Base-by-base conservation (phyloP, 2,888 invertebrate species). In the Leptinotarsa rubiginosa region DNA sequence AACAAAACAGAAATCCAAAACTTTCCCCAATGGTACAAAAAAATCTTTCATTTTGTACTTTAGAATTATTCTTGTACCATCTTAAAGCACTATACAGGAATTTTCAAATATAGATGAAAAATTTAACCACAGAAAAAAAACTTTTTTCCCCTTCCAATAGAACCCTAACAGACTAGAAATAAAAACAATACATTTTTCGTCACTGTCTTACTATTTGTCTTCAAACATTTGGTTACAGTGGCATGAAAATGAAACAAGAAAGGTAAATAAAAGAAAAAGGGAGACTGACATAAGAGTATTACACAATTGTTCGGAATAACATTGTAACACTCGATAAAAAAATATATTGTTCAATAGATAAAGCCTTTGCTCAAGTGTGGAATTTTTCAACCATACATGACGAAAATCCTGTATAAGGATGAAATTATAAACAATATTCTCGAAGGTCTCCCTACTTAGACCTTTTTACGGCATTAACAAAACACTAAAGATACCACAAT, bases 31-130 rank as follows among this genome's bases (percentile, higher is more conserved):
- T 22, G 22, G 56, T 56, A 56, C 56, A 22, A 22, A 22, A 56
- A 54, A n/a, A 5, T 54, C 5, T 54, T 56, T 22, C 65, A 65
- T 50, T 74, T 78, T 76, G 76, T 76, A 76, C 74, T 78, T 75
- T 74, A 76, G 75, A 75, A 75, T 78, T 73, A 75, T 76, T 76
- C 52, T 74, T 76, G 75, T 75, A 74, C 75, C 56, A 47, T 31
- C 65, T 72, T 75, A 54, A 75, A 77, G 77, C 75, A 77, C 75
- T 77, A 75, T 71, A 70, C 65, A 69, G 59, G 65, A 52, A 68
- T 69, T 69, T 67, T 47, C 18, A 65, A 65, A 69, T 59, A 67
- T 49, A 65, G 47, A 49, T 31, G 52, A 67, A 66, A 62, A 69
- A 56, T 56, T 4, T 15, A 22, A 56, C 56, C 22, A 22, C 56